These are phyloP conservation scores for Cryptoblepharus egeriae DNA, from an alignment of 2,797 vertebrate genomes.

Conservation along the genomic window DNA sequence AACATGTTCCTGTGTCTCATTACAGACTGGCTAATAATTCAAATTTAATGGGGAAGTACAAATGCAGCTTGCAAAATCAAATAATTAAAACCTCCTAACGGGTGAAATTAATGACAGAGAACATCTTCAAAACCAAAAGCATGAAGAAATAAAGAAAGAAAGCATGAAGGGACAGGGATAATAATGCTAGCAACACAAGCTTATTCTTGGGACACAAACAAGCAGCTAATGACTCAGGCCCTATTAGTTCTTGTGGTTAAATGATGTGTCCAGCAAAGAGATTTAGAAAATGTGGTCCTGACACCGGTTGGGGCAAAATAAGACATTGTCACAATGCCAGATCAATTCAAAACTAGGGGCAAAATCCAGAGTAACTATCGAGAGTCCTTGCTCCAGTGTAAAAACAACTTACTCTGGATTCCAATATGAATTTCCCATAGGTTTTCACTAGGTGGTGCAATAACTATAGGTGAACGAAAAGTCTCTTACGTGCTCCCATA, in stretches of 20 bases:
- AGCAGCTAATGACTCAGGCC: not conserved
- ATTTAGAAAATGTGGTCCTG: not conserved
- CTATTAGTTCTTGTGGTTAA: not conserved
- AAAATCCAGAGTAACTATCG: too few relatives aligned
- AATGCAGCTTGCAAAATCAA: not conserved
- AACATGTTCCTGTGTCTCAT: not conserved
- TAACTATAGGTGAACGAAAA: too few relatives aligned
- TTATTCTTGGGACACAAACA: not conserved
- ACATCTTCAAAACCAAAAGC: not conserved
- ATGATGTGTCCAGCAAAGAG: not conserved
- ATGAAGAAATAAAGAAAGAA: not conserved
- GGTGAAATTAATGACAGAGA: slow-evolving; percentile 7
- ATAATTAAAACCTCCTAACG: not conserved
- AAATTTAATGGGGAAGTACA: not conserved
- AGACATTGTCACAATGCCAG: not conserved
- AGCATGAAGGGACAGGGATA: not conserved
- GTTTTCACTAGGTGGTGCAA: too few relatives aligned
- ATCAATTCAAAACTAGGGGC: not conserved
- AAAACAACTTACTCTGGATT: too few relatives aligned
- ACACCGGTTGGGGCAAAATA: not conserved
- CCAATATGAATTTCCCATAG: too few relatives aligned
- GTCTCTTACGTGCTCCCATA: too few relatives aligned
- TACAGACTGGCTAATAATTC: slow-evolving; percentile 8
- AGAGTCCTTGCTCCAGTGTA: too few relatives aligned
- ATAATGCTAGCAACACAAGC: not conserved